Conservation (phyloP, 2,888 invertebrate species). For the Drosophila atripex region DNA sequence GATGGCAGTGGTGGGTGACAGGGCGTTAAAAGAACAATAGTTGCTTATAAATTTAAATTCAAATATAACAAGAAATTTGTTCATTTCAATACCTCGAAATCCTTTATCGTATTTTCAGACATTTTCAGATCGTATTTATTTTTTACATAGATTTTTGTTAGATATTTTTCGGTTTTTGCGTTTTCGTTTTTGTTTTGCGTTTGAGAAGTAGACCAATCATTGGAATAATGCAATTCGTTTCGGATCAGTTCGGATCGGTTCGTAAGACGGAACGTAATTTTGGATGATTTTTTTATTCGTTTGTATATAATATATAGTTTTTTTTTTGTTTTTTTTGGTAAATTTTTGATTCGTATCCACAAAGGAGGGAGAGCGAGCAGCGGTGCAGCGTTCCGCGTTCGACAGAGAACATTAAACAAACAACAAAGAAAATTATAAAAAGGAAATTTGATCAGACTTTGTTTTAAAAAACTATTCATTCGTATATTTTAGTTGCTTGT, state of each 20-base stretch:
- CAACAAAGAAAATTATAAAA: conserved; percentile 75
- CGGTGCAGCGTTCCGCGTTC: conserved; percentile 83
- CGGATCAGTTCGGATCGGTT: conserved; percentile 27
- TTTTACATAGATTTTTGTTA: conserved; percentile 56
- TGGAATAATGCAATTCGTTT: conserved; percentile 61
- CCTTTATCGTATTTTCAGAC: conserved; percentile 78
- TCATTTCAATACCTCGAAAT: conserved; percentile 84
- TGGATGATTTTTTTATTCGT: conserved; percentile 19
- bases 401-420: conserved; percentile 77
- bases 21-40: conserved; percentile 70
- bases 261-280: conserved; percentile 36
- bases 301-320: background rate
- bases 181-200: conserved; percentile 6
- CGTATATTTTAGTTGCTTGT: conserved; percentile 45
- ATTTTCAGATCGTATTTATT: conserved; percentile 61
- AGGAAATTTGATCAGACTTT: conserved; percentile 70
- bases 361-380: conserved; percentile 63
- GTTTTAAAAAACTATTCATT: conserved; percentile 65
- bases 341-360: conserved; percentile 17
- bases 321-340: conserved; percentile 3
- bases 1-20: conserved; percentile 16
- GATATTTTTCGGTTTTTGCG: conserved; percentile 38
- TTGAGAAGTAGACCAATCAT: conserved; percentile 75
- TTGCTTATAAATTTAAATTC: conserved; percentile 78
- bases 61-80: conserved; percentile 77